Base-by-base conservation (phyloP, 2,888 invertebrate genomes). In the Idaea biselata region DNA sequence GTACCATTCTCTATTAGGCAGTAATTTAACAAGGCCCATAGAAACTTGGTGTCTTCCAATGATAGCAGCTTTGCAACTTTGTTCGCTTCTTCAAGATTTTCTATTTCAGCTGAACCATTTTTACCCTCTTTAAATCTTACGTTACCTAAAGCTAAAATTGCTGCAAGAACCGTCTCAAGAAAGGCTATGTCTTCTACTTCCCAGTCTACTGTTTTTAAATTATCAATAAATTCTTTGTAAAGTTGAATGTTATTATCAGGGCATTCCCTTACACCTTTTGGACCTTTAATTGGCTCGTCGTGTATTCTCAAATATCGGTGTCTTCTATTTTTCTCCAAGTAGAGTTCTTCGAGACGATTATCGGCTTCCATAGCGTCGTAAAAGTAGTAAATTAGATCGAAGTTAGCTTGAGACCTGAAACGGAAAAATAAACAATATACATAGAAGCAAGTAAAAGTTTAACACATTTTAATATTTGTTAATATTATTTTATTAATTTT, bases 361-460 rank as follows among this genome's bases (percentile, higher is more conserved):
- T 94, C 93, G 14, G 95, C 93, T 72, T 95, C 95, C 81, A 98
- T 94, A 5, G 95, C 97, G 80, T 98, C 97, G 84, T 97, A 97
- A 72, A 98, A 95, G 81, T 97, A 98, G 88, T 98, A 98, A 68
- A 98, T 94, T 18, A 97, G 94, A 83, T 98, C 96, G 81, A 97
- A 98, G 80, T 97, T 98, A 60, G 97, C 95, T 83, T 98, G 97
- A 66, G 94, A 94, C 93, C 97, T 97, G 84, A 55, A 93, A 72
- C 17, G 59, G 3, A 91, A 62, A 61, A 65, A 64, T 57, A 55
- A 31, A 54, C 58, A 8, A 16, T 18, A 33, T 53, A 25, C 16
- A 57, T 16, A 25, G 25, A 33, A 16, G 14, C 11, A 3, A 14
- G 8, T 44, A 8, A 44, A 7, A 33, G 14, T 44, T 60, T 16